These are phyloP conservation scores for Callipepla californica DNA, from an alignment of 2,113 vertebrate species.

Conservation along the genomic window DNA sequence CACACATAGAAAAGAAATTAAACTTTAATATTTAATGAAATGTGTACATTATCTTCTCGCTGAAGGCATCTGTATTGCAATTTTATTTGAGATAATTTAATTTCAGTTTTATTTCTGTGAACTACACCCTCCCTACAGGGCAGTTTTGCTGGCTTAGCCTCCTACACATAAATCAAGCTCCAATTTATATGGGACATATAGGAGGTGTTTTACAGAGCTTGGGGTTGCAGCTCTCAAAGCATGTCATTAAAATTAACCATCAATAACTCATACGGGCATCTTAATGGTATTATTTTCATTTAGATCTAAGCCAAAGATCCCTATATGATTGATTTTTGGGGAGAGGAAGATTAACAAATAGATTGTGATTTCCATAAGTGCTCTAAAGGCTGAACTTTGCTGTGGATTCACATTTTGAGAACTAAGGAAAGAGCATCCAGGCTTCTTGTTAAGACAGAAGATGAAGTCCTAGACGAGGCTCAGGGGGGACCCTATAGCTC, in stretches of 20 bases:
- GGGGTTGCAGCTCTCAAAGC: slow-evolving; percentile 41
- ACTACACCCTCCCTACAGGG: slow-evolving; percentile 77
- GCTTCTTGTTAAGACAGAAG: background rate
- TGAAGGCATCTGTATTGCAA: slow-evolving; percentile 85
- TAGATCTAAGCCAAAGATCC: slow-evolving; percentile 30
- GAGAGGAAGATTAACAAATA: slow-evolving; percentile 32
- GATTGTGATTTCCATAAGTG: background rate
- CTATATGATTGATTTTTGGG: slow-evolving; percentile 40
- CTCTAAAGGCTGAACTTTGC: background rate
- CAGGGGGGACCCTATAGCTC: too few species aligned
- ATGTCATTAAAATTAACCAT: slow-evolving; percentile 47
- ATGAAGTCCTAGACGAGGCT: background rate
- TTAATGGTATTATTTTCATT: slow-evolving; percentile 40
- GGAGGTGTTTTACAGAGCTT: slow-evolving; percentile 51
- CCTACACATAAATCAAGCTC: slow-evolving; percentile 80
- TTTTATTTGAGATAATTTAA: slow-evolving; percentile 85
- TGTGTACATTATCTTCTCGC: slow-evolving; percentile 83
- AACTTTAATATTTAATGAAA: slow-evolving; percentile 92
- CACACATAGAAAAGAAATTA: slow-evolving; percentile 77
- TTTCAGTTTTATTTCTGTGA: slow-evolving; percentile 84
- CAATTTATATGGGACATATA: slow-evolving; percentile 75
- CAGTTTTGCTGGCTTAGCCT: slow-evolving; percentile 73
- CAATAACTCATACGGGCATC: slow-evolving; percentile 69
- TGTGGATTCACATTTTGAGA: background rate
- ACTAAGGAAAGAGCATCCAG: background rate